Base-by-base conservation (phyloP, 2,113 vertebrate species). In the Casuarius casuarius region DNA sequence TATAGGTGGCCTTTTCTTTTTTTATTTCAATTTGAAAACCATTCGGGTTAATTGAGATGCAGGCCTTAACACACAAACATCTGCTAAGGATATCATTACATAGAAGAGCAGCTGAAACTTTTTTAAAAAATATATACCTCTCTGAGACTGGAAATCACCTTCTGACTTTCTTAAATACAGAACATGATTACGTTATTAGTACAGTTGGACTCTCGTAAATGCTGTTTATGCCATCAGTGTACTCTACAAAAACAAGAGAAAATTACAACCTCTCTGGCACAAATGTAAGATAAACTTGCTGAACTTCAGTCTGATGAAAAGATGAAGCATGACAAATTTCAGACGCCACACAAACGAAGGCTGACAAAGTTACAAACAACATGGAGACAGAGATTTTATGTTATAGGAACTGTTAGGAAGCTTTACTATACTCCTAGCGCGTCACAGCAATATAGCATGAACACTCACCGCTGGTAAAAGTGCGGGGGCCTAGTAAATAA, bases 1-100 rank as follows among this genome's bases (percentile, higher is more conserved):
- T 88, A 71, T 81, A 74, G 75, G 56, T 77, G 54, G 62, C 49
- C 75, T 85, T 92, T 90, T 81, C 35, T 66, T 85, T 72, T 88
- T 90, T 67, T 92, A 23, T 80, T 95, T 86, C 63, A 66, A 77
- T 78, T 92, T 94, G 63, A 93, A 93, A 96, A 84, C 7, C 49
- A 20, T 90, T 68, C 4, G 8, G 71, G 75, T 95, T 95, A 96
- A 95, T 86, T 84, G 82, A 94, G 61, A 84, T 84, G 54, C 25
- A 67, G 51, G 71, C 59, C 31, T 83, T 84, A 92, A 94, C 49
- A 84, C 77, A 54, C 1, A 72, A 93, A 77, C 0, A 0, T 77
- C 94, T 96, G 35, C 89, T 92, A 48, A 94, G 63, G 72, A 80
- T 31, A 88, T 26, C 10, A 13, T 80, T 77, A 73, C 29, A 84